These are phyloP conservation scores for Chitala chitala DNA, from an alignment of 2,113 vertebrate genomes.

Conservation along the genomic window DNA sequence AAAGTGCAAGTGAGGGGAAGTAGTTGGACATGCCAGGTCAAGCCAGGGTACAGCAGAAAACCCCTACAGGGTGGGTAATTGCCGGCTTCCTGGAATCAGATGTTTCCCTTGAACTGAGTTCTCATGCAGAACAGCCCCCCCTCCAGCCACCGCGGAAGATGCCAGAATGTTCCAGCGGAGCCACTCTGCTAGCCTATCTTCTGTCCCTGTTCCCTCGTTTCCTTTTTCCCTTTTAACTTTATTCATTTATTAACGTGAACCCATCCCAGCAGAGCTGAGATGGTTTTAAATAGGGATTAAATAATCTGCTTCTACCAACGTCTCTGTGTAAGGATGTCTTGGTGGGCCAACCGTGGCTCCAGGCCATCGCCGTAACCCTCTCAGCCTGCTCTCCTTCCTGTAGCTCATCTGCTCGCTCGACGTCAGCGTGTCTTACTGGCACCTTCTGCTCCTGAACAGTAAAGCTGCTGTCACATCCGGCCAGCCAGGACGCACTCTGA, in stretches of 20 bases:
- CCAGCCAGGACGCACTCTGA: not conserved
- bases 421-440: not conserved
- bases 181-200: not conserved
- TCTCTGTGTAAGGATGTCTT: not conserved
- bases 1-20: not conserved
- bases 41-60: not conserved
- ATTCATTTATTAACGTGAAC: not conserved
- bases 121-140: not conserved
- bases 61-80: constrained; percentile 7
- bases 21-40: not conserved
- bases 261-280: not conserved
- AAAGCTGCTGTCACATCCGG: not conserved
- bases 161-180: not conserved
- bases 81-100: constrained; percentile 1
- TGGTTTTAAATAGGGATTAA: not conserved
- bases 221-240: not conserved
- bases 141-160: not conserved
- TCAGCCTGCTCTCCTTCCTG: not conserved
- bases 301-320: too few relatives aligned
- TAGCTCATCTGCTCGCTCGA: not conserved
- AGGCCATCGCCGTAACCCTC: not conserved
- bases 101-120: not conserved
- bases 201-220: not conserved
- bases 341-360: not conserved
- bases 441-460: not conserved